Percentiles rank a stretch among this genome's conserved stretches.
phyloP scores from a whole-genome alignment of 30 jellyfish, hydroid and myxozoan species.

The Euphysa ruthae region DNA sequence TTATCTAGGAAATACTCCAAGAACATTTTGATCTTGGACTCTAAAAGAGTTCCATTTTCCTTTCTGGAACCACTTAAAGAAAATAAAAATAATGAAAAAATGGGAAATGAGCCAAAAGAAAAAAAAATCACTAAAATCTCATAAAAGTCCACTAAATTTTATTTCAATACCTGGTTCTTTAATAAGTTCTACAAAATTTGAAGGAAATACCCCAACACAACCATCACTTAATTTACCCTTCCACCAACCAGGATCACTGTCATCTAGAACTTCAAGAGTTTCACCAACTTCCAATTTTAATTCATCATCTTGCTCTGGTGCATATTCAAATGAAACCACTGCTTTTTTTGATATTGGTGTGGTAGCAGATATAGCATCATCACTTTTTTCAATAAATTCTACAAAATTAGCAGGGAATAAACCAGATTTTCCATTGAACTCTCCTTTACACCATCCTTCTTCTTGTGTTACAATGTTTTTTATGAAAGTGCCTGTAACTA shows the following conservation, averaged over 20 bases:
- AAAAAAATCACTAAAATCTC: no score
- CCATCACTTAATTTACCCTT: constrained; percentile 72
- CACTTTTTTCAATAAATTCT: constrained; percentile 38
- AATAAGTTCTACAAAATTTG: constrained; percentile 72
- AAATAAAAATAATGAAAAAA: no score
- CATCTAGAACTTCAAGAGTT: constrained; percentile 37
- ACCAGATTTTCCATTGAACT: constrained; percentile 71
- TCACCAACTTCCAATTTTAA: constrained; percentile 71
- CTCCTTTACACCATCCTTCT: constrained; percentile 99
- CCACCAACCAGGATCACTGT: constrained; percentile 97
- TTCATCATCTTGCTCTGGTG: constrained; percentile 67
- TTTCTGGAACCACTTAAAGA: no score
- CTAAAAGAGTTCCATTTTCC: no score
- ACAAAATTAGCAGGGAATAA: constrained; percentile 91
- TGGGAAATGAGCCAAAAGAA: no score
- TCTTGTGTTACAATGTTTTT: constrained; percentile 47
- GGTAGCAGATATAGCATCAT: neutral
- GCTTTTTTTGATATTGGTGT: constrained; percentile 32
- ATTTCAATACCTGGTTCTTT: no score
- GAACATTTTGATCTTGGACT: no score
- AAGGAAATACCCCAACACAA: constrained; percentile 73
- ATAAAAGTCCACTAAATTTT: no score
- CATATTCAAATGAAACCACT: constrained; percentile 54
- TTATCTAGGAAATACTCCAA: no score
- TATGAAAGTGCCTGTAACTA: constrained; percentile 62